Base-by-base conservation (phyloP, 2,888 invertebrate species). In the Chironomus tentans region DNA sequence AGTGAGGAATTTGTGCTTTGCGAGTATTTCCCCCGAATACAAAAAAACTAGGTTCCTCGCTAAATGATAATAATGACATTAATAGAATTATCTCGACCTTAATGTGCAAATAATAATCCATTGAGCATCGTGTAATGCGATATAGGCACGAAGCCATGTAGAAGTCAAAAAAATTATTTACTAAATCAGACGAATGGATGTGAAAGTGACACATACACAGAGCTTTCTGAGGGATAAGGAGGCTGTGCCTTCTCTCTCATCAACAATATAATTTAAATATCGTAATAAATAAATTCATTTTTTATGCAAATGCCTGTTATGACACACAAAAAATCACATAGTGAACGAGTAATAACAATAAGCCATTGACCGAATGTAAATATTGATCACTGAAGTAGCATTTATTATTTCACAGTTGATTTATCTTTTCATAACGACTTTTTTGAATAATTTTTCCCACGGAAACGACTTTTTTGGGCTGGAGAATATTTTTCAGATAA, bases 141-240 rank as follows among this genome's bases (percentile, higher is more conserved):
- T 15, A 56, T 56, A 56, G 18, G 4, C 56, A 7, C 18, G 56
- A 56, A 56, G n/a, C 56, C 56, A 56, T 18, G 18, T 56, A 56
- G 18, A 56, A 7, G 56, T 15, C 18, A 18, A 38, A 38, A 38
- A 38, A 38, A 38, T 38, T 38, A 38, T 38, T 7, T 38, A 38
- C 38, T 38, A 38, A 38, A 38, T 38, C 7, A 38, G 38, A 38
- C 10, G 38, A 38, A 38, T 38, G 50, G 22, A 47, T 15, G 71
- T 71, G 71, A 71, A 71, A 71, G 71, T 71, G 71, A 71, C 50
- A 47, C 71, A 71, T 22, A 56, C 56, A 56, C 38, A 10, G 38
- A 38, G 10, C 38, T 38, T 38, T 38, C 38, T 38, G 38, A 38
- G 10, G 56, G 56, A 15, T 18, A 56, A 50, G 18, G 56, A 18